These are phyloP conservation scores for Leptinotarsa rubiginosa DNA, from an alignment of 2,888 invertebrate genomes.

Conservation along the genomic window DNA sequence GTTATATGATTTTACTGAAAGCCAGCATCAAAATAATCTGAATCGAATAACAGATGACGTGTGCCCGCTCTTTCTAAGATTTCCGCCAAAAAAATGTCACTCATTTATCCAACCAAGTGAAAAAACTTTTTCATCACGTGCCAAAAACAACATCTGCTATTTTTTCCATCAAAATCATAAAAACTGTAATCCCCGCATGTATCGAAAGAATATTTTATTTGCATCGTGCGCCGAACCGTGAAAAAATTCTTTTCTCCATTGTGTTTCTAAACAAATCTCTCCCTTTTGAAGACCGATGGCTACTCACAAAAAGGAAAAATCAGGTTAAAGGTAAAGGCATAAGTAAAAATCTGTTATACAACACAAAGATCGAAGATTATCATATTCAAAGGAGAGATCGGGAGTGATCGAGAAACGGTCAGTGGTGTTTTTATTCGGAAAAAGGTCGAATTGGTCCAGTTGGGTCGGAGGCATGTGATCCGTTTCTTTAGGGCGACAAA, in stretches of 20 bases:
- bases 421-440: constrained; percentile 56
- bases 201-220: constrained; percentile 41
- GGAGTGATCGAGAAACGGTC: constrained; percentile 62
- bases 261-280: constrained; percentile 38
- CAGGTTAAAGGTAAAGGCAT: constrained; percentile 49
- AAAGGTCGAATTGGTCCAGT: constrained; percentile 57
- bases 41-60: neutral
- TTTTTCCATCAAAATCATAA: constrained; percentile 44
- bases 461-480: constrained; percentile 59
- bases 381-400: constrained; percentile 58
- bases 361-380: constrained; percentile 60
- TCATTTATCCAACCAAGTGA: constrained; percentile 50
- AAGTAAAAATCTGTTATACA: constrained; percentile 53
- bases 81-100: constrained; percentile 38
- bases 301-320: constrained; percentile 45
- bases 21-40: neutral
- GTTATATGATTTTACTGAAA: neutral
- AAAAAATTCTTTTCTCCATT: constrained; percentile 48
- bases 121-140: constrained; percentile 52
- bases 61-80: neutral
- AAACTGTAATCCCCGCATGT: constrained; percentile 45
- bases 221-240: constrained; percentile 46
- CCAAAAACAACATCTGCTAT: constrained; percentile 48
- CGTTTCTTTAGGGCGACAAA: constrained; percentile 59
- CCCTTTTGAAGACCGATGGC: constrained; percentile 43